Conservation (phyloP, 2,888 invertebrate species). For the Euzophera pinguis region DNA sequence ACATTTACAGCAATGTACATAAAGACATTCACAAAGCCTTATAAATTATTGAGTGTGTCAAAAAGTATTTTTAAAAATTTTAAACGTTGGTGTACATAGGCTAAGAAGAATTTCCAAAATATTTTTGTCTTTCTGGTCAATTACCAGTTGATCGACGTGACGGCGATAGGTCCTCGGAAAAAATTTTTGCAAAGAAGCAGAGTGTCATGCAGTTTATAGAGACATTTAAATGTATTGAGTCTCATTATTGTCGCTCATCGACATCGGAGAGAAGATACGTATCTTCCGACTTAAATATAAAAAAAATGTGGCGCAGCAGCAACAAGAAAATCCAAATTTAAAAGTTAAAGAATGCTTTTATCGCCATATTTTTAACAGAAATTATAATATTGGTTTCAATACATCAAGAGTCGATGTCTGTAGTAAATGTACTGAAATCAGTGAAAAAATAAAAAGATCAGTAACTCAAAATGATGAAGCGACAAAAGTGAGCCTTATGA, state of each 20-base stretch:
- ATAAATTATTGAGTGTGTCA: too few species aligned
- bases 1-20: too few species aligned
- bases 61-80: too few species aligned
- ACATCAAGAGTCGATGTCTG: slow-evolving; percentile 12
- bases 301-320: too few species aligned
- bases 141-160: too few species aligned
- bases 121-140: too few species aligned
- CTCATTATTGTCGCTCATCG: slow-evolving; percentile 21
- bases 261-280: slow-evolving; percentile 24
- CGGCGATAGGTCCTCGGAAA: too few species aligned
- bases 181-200: too few species aligned
- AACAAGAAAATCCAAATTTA: neutral
- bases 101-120: too few species aligned
- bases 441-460: slow-evolving; percentile 12
- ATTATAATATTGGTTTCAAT: slow-evolving; percentile 19
- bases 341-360: slow-evolving; percentile 15
- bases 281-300: slow-evolving; percentile 16
- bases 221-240: slow-evolving; percentile 21
- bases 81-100: too few species aligned
- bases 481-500: slow-evolving; percentile 4
- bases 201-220: slow-evolving; percentile 23
- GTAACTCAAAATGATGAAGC: neutral
- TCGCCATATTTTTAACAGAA: slow-evolving; percentile 15
- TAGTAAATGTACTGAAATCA: slow-evolving; percentile 14
- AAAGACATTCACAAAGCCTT: too few species aligned